Conservation (phyloP, 2,888 invertebrate genomes). For the Actias luna region DNA sequence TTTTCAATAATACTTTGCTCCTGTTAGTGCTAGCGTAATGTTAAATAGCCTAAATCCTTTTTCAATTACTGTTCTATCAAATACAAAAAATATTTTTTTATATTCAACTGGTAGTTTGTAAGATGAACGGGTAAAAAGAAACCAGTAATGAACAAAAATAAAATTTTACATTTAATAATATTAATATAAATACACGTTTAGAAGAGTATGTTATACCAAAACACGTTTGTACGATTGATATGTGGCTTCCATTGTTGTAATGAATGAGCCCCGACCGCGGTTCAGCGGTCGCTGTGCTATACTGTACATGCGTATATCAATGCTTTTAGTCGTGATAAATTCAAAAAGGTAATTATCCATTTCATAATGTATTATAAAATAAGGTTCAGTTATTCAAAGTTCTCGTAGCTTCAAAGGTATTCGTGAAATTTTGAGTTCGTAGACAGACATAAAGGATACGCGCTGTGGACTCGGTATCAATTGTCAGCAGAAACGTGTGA, state of each 20-base stretch:
- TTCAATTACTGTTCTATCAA: too few species aligned
- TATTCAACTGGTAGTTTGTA: too few species aligned
- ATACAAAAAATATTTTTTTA: too few species aligned
- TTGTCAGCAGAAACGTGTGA: neutral
- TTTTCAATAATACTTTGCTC: too few species aligned
- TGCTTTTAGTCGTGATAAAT: neutral
- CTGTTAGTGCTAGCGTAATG: too few species aligned
- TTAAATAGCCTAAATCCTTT: too few species aligned
- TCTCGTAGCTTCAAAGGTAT: neutral
- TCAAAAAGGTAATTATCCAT: neutral
- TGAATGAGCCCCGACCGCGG: neutral
- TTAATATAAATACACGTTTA: neutral
- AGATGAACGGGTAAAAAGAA: too few species aligned
- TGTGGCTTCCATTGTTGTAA: neutral
- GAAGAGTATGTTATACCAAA: neutral
- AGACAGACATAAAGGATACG: neutral
- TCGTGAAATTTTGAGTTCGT: neutral
- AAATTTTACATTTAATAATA: too few species aligned
- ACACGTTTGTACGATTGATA: neutral
- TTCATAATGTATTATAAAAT: neutral
- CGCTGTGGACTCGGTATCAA: neutral
- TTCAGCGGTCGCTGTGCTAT: neutral
- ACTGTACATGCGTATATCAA: neutral
- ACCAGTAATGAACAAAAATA: too few species aligned
- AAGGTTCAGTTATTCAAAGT: neutral